phyloP scores from a whole-genome alignment of 2,888 invertebrate species.

The Melieria omissa region DNA sequence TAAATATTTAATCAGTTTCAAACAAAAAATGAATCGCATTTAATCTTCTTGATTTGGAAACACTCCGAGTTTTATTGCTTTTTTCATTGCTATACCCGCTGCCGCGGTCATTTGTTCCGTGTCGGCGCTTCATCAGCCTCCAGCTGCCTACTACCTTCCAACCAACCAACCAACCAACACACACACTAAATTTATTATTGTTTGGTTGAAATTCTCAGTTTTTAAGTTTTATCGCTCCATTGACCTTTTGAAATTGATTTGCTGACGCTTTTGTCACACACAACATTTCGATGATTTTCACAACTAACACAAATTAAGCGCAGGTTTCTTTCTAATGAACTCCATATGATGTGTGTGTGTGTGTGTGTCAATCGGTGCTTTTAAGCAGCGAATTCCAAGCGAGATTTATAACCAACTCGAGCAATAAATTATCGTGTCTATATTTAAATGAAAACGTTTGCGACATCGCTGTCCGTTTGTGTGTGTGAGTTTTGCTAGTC shows the following conservation, averaged over 20 bases:
- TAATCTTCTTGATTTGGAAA: no score
- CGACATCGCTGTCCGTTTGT: no score
- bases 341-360: conserved; percentile 2
- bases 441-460: not conserved
- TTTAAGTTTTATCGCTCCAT: conserved; percentile 28
- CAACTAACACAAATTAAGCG: conserved; percentile 23
- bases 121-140: no score
- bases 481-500: no score
- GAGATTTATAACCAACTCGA: conserved; percentile 23
- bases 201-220: not conserved
- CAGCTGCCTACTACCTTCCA: no score
- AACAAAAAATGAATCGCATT: no score
- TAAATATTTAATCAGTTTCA: no score
- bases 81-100: no score
- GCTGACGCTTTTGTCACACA: conserved; percentile 26
- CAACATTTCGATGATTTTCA: conserved; percentile 17
- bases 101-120: no score
- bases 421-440: conserved; percentile 31
- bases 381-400: conserved; percentile 17
- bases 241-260: conserved; percentile 28
- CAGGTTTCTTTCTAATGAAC: conserved; percentile 8
- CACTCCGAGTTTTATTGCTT: no score
- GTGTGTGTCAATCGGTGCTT: conserved; percentile 1
- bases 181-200: no score
- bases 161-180: no score